Evolutionary conservation across 1,140 invertebrate species (phyloP), one percentile per base, ranked within the genome.

Genomic region (Pygmarrhopalites habei): DNA sequence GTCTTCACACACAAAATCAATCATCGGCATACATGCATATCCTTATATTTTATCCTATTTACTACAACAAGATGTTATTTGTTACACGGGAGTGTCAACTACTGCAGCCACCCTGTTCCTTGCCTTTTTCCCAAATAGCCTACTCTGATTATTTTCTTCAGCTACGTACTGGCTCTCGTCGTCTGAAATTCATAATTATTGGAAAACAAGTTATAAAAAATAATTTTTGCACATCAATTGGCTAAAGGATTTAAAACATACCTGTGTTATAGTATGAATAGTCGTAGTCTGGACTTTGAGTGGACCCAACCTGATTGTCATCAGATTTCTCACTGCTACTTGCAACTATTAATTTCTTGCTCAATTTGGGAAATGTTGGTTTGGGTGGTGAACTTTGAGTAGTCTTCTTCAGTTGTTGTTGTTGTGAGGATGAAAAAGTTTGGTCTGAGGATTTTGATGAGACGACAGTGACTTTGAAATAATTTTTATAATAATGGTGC

Each of bases 251-350:
- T n/a, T n/a, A n/a, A n/a, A n/a, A n/a, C n/a, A n/a, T n/a, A n/a
- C n/a, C n/a, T 12, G 63, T 62, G 41, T 68, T 67, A 32, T 66
- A 71, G 46, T 71, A 71, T 12, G 65, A 47, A 43, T 71, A 71
- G 44, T 71, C 69, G 47, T 71, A 71, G 41, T 71, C 69, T 0
- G 66, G 66, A 28, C 64, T 71, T 62, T 58, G 52, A 28, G 69
- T 68, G 5, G 41, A 26, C 15, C 43, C 55, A 19, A 15, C 28
- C 15, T 35, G 32, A 5, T 15, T 15, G 7, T 62, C 57, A 28
- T 32, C 49, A 32, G 32, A 35, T 35, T 35, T 35, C 32, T 35
- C 32, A 15, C 5, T 7, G 15, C 15, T 15, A 35, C 32, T 35
- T 15, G 5, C 15, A 7, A 35, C 32, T 35, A 60, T 17, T 7